A percentile compares a stretch with the other conserved stretches of the same genome.
phyloP scores from a whole-genome alignment of 2,888 invertebrate genomes.

The Bombylius discolor region DNA sequence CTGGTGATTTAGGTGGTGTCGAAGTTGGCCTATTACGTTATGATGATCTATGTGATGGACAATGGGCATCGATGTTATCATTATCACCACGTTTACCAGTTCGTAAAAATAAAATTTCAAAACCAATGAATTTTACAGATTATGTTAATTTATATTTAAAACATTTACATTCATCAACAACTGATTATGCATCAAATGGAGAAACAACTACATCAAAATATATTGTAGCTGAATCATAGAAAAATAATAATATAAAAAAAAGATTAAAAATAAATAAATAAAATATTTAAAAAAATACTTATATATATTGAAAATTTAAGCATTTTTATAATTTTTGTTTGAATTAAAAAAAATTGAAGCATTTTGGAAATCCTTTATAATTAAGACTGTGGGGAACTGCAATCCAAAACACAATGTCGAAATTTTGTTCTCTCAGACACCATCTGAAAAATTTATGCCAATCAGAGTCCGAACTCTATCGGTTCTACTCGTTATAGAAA shows the following conservation, averaged over 20 bases:
- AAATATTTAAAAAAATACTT: no score
- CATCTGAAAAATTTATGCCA: no score
- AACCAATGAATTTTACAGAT: conserved; percentile 34
- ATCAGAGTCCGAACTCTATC: no score
- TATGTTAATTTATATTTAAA: conserved; percentile 34
- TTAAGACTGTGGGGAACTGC: no score
- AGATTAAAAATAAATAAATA: neutral
- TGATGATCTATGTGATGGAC: conserved; percentile 54
- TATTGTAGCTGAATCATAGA: conserved; percentile 6
- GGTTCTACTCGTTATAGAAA: no score
- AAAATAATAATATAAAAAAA: neutral
- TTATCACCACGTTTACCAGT: conserved; percentile 33
- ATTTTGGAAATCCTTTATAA: no score
- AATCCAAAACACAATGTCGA: no score
- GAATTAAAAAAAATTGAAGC: no score
- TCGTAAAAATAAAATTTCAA: conserved; percentile 31
- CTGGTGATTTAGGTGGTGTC: conserved; percentile 40
- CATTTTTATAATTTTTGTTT: no score
- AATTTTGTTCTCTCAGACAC: no score
- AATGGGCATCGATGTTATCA: conserved; percentile 55
- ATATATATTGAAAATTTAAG: no score
- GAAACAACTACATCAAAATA: conserved; percentile 5
- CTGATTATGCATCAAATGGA: neutral
- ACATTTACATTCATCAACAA: conserved; percentile 27
- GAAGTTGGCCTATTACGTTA: conserved; percentile 42